Conservation (phyloP, 1,140 invertebrate genomes). For the Danaus plexippus region DNA sequence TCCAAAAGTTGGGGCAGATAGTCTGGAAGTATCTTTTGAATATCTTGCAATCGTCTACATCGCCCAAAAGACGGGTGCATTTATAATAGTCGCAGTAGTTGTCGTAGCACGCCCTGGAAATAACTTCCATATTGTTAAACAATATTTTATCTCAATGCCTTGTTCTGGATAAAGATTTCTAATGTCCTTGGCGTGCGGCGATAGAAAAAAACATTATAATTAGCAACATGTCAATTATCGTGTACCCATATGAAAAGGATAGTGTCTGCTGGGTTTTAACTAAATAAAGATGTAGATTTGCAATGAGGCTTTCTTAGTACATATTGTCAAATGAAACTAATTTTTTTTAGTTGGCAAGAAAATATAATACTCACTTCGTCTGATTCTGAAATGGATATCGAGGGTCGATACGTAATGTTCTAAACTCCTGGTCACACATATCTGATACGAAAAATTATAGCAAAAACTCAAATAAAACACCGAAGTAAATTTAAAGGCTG, state of each 20-base stretch:
- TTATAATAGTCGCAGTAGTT: constrained; percentile 63
- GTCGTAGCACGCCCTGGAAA: constrained; percentile 53
- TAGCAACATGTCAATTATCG: no score
- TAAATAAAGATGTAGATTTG: not conserved
- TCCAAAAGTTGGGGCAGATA: constrained; percentile 62
- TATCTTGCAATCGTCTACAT: constrained; percentile 57
- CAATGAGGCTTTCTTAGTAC: no score
- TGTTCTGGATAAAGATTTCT: not conserved
- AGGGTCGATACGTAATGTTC: constrained; percentile 52
- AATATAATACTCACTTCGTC: constrained; percentile 38
- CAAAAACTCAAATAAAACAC: no score
- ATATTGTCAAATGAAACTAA: no score
- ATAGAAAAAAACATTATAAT: not conserved
- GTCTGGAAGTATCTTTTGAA: constrained; percentile 63
- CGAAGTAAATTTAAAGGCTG: not conserved
- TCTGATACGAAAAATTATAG: not conserved
- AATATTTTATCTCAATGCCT: not conserved
- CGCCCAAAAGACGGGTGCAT: constrained; percentile 49
- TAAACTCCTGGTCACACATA: constrained; percentile 35
- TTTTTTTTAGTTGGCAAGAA: not conserved
- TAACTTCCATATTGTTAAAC: not conserved
- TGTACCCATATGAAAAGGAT: no score
- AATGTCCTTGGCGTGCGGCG: not conserved
- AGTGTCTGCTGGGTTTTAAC: no score
- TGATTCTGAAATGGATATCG: constrained; percentile 60